phyloP scores from a whole-genome alignment of 2,888 invertebrate species.

The Mactromeris polynyma region DNA sequence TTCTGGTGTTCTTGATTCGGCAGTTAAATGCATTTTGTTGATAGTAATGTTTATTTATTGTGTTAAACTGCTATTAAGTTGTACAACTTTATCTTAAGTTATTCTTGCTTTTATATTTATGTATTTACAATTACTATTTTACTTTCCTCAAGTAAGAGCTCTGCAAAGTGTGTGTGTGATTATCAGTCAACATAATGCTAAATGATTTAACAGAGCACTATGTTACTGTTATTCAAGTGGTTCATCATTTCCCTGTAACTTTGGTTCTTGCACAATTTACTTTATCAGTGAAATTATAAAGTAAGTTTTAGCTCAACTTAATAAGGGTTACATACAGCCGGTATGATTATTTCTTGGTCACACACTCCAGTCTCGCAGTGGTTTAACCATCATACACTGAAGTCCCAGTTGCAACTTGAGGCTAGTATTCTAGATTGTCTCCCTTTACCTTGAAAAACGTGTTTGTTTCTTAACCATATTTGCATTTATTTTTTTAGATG shows the following conservation, averaged over 20 bases:
- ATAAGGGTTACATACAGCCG: too few relatives aligned
- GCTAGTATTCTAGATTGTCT: not conserved
- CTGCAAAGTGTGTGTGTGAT: not conserved
- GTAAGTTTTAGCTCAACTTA: too few relatives aligned
- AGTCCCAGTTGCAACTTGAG: not conserved
- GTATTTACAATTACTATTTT: not conserved
- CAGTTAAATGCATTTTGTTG: not conserved
- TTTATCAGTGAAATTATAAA: too few relatives aligned
- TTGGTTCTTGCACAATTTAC: too few relatives aligned
- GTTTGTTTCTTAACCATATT: not conserved
- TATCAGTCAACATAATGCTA: too few relatives aligned
- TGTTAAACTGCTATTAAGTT: not conserved
- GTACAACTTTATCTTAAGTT: not conserved
- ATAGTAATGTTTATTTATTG: not conserved
- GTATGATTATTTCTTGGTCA: too few relatives aligned
- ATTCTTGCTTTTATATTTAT: not conserved
- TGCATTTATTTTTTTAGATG: slow-evolving; percentile 8
- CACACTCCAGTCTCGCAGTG: too few relatives aligned
- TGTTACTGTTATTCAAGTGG: too few relatives aligned
- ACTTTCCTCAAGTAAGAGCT: not conserved
- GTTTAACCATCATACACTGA: too few relatives aligned
- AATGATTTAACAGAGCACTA: too few relatives aligned
- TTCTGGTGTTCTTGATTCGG: not conserved
- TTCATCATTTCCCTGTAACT: too few relatives aligned
- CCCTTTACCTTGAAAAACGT: not conserved